These are phyloP conservation scores for Pseudoips prasinana DNA, from an alignment of 2,888 invertebrate species.

Conservation along the genomic window DNA sequence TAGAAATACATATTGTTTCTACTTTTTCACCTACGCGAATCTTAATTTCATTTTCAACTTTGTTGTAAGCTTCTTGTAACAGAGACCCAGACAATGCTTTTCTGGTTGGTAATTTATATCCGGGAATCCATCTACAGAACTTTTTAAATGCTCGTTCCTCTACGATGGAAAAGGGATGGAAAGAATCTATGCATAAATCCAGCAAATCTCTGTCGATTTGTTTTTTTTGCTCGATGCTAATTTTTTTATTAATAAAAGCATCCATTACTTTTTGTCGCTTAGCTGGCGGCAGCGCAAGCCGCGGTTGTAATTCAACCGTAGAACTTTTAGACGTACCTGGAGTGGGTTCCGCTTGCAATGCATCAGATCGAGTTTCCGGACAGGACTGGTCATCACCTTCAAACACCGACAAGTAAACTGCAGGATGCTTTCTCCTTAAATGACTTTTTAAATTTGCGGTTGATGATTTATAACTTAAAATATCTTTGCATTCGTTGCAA, in stretches of 20 bases:
- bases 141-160: constrained; percentile 3
- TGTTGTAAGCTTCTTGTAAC: constrained; percentile 1
- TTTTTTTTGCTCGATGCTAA: neutral
- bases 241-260: neutral
- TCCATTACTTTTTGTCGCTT: neutral
- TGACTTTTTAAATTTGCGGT: constrained; percentile 2
- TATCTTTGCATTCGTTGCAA: constrained; percentile 2
- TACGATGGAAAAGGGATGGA: neutral
- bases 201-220: neutral
- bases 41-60: neutral
- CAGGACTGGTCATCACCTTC: too few relatives aligned
- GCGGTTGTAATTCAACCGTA: too few relatives aligned
- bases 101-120: constrained; percentile 5
- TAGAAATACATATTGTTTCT: constrained; percentile 7
- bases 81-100: constrained; percentile 1
- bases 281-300: too few relatives aligned
- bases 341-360: too few relatives aligned
- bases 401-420: too few relatives aligned
- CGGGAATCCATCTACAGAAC: constrained; percentile 2
- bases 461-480: constrained; percentile 3
- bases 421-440: constrained; percentile 3
- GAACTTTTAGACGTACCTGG: too few relatives aligned
- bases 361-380: too few relatives aligned
- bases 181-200: neutral
- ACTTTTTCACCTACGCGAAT: constrained; percentile 3